Percentiles rank a stretch among this genome's conserved stretches.
These are phyloP conservation scores for Phylloscopus trochiloides DNA, from an alignment of 2,113 vertebrate species.

Conservation along the genomic window DNA sequence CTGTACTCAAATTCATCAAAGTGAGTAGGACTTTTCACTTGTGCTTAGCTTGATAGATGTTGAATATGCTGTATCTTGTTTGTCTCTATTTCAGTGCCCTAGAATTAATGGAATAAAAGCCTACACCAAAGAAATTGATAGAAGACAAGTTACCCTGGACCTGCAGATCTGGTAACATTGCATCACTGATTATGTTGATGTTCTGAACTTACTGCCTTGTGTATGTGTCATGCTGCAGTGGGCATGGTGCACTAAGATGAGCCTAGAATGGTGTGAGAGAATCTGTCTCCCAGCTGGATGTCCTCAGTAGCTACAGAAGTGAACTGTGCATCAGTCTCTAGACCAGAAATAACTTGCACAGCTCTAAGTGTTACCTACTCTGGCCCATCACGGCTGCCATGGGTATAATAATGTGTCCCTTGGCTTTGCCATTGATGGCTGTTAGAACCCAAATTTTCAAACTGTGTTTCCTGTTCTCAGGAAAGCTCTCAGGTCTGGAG, in stretches of 20 bases:
- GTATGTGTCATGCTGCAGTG: not conserved
- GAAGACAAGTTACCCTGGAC: conserved; percentile 87
- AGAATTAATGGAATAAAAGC: conserved; percentile 86
- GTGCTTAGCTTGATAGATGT: not conserved
- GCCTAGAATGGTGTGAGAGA: not conserved
- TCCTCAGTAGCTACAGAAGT: not conserved
- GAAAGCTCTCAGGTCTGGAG: not conserved
- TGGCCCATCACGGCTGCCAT: not conserved
- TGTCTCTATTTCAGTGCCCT: conserved; percentile 80
- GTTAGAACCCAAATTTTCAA: not conserved
- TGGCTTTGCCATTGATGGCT: not conserved
- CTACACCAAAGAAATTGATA: conserved; percentile 83
- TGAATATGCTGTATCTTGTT: not conserved
- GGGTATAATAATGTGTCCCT: not conserved
- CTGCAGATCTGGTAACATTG: conserved; percentile 83
- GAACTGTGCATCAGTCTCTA: not conserved
- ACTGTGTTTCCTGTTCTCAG: not conserved
- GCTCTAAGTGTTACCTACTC: not conserved
- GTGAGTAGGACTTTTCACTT: not conserved
- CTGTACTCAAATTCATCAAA: not conserved
- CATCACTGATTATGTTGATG: not conserved
- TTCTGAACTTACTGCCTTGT: not conserved
- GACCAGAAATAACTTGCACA: not conserved
- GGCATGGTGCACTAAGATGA: not conserved
- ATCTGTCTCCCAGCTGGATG: not conserved